Base-by-base conservation (phyloP, 2,888 invertebrate species). In the Eulithis prunata region DNA sequence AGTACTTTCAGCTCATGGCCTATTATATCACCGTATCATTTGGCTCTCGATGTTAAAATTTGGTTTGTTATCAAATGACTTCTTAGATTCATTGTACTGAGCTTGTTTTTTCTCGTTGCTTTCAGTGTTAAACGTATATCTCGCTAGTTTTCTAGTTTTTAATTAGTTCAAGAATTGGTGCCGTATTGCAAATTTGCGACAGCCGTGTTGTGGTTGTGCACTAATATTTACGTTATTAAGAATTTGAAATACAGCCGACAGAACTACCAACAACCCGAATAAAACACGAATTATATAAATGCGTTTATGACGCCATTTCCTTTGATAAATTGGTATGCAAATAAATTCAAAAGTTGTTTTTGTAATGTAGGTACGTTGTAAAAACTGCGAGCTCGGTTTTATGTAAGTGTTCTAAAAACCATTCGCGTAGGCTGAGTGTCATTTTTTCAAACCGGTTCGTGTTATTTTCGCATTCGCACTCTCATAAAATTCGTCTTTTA, bases 391-490 rank as follows among this genome's bases (percentile, higher is more conserved):
- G 71, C 68, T 62, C 64, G 73, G 70, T 72, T 84, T 85, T 87
- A 84, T 84, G 75, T 85, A 85, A 86, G 82, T 80, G 82, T 71
- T 84, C 83, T 81, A 81, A 85, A 88, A 86, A 79, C 72, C 56
- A 55, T 72, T 71, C 68, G 83, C 80, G 84, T 86, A 80, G 83
- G 87, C 70, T 60, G 79, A 62, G 69, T 82, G 77, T 81, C 79
- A 80, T 78, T 79, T 69, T 80, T 71, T 70, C 60, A 73, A 81
- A 80, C 80, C 74, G 73, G 78, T 80, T 75, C 11, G 14, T 60
- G 45, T 78, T 83, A 78, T 83, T 81, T 82, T 82, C 55, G 72
- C 68, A 64, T 62, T 14, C 57, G 63, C 66, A 70, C 64, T 71
- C 62, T 71, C 64, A 63, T 71, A 68, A 66, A 71, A 71, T 72